A percentile compares a stretch with the other conserved stretches of the same genome.
phyloP scores from a whole-genome alignment of 2,888 invertebrate species.

The Hypselothyrea guttata region DNA sequence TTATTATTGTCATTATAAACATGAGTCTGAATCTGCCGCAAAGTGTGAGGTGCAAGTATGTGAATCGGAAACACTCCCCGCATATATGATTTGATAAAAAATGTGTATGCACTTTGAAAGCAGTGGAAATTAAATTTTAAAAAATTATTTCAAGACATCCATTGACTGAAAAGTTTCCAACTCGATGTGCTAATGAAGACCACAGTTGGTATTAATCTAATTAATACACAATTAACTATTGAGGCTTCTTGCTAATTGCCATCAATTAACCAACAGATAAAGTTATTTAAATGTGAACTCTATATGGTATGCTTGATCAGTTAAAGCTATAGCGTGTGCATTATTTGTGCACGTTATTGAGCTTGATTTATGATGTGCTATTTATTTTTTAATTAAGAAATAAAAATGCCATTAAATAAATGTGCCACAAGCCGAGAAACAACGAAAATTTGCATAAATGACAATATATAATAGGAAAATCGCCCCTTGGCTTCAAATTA shows the following conservation, averaged over 20 bases:
- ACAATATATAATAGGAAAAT: constrained; percentile 15
- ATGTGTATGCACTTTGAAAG: too few species aligned
- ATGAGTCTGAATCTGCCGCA: constrained; percentile 49
- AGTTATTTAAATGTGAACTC: too few species aligned
- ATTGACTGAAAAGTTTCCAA: too few species aligned
- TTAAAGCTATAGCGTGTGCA: not conserved
- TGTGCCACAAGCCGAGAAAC: constrained; percentile 16
- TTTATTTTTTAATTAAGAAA: constrained; percentile 41
- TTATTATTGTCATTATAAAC: constrained; percentile 65
- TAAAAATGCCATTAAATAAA: constrained; percentile 27
- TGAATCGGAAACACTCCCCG: constrained; percentile 15
- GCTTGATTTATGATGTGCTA: constrained; percentile 28
- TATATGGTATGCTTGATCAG: too few species aligned
- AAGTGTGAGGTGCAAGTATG: not conserved
- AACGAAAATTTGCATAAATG: constrained; percentile 19
- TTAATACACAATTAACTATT: constrained; percentile 2
- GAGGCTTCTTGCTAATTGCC: not conserved
- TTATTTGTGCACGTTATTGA: constrained; percentile 1
- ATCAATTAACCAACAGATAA: not conserved
- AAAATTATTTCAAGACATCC: too few species aligned
- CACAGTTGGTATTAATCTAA: not conserved
- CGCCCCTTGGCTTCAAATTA: constrained; percentile 19
- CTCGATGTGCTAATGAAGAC: not conserved
- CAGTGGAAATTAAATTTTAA: too few species aligned
- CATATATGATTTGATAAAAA: not conserved